These are phyloP conservation scores for Nemapogon koenigi DNA, from an alignment of 2,888 invertebrate genomes.

Conservation along the genomic window DNA sequence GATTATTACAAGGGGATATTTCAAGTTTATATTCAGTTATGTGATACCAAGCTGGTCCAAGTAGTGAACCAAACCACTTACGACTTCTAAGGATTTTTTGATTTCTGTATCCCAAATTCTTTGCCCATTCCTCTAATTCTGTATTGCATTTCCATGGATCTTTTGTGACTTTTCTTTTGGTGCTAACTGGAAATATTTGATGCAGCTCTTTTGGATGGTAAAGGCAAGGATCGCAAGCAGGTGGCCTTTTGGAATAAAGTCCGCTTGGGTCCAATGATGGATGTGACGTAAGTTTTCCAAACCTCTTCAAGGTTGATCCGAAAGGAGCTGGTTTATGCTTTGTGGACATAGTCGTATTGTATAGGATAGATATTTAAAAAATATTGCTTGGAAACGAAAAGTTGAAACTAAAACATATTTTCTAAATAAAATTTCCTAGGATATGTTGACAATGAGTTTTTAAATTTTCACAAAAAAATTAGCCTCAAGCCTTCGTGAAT, in stretches of 20 bases:
- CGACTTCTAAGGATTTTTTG: constrained; percentile 31
- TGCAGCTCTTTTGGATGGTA: constrained; percentile 32
- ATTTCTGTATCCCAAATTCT: constrained; percentile 48
- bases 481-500: no score
- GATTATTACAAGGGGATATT: constrained; percentile 33
- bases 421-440: no score
- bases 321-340: constrained; percentile 21
- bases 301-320: constrained; percentile 27
- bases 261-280: constrained; percentile 40
- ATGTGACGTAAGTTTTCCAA: constrained; percentile 34
- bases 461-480: no score
- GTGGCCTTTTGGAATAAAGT: constrained; percentile 24
- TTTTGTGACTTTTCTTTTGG: constrained; percentile 24
- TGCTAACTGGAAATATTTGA: constrained; percentile 29
- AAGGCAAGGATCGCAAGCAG: constrained; percentile 37
- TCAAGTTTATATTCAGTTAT: constrained; percentile 22
- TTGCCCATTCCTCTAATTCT: constrained; percentile 46
- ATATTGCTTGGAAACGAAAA: no score
- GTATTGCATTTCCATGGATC: constrained; percentile 45
- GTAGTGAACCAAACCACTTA: constrained; percentile 28
- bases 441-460: no score
- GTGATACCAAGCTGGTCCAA: constrained; percentile 44
- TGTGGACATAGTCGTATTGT: no score
- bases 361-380: no score
- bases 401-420: no score